Percentiles rank a stretch among this genome's conserved stretches.
Evolutionary conservation across 2,113 vertebrate species (phyloP).

Genomic region (Ceyx cyanopectus): DNA sequence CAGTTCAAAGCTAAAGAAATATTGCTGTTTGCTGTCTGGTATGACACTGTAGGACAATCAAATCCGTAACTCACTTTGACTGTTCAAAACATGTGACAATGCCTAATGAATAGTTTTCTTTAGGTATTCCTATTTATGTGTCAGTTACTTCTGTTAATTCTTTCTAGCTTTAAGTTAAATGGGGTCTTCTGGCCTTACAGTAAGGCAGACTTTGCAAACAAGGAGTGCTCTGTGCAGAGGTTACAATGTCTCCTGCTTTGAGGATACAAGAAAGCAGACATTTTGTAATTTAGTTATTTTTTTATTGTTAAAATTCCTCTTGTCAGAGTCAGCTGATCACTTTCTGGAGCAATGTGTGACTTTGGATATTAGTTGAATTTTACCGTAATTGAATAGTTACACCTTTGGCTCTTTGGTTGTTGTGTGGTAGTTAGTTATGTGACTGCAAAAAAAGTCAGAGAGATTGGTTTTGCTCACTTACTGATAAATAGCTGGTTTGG

Average conservation of each 20-base stretch:
- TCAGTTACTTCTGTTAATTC: background rate
- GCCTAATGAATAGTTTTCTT: background rate
- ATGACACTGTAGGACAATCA: accelerated
- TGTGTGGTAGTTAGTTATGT: background rate
- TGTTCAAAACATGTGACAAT: accelerated
- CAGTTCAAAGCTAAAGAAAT: background rate
- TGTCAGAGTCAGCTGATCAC: background rate
- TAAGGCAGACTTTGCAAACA: background rate
- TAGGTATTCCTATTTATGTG: background rate
- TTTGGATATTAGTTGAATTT: background rate
- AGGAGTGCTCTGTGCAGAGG: background rate
- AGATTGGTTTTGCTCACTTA: background rate
- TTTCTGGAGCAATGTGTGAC: background rate
- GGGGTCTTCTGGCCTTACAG: background rate
- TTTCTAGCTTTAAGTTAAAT: background rate
- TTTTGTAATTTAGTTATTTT: background rate
- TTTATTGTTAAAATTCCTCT: background rate
- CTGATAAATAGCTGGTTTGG: background rate
- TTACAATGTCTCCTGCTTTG: background rate
- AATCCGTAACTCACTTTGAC: background rate
- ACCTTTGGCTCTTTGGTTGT: background rate
- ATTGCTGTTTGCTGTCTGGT: background rate
- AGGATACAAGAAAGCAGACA: background rate
- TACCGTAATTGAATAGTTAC: background rate
- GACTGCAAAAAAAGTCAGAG: background rate